These are phyloP conservation scores for Scaptomyza hsui DNA, from an alignment of 1,140 invertebrate genomes.

Conservation along the genomic window DNA sequence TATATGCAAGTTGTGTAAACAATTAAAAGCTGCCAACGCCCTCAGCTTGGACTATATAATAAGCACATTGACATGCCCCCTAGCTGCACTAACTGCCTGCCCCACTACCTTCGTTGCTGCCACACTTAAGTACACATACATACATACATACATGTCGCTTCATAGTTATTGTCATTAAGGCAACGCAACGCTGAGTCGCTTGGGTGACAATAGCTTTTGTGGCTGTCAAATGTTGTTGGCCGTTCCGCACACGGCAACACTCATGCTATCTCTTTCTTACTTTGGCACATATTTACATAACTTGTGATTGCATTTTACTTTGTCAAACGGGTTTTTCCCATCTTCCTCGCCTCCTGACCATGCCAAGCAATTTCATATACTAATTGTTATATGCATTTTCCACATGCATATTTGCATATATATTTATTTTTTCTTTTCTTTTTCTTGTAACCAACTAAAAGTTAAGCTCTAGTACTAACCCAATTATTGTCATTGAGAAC, in stretches of 20 bases:
- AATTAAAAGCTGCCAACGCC: conserved; percentile 77
- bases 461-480: conserved; percentile 14
- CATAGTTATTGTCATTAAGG: conserved; percentile 53
- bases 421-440: too few relatives aligned
- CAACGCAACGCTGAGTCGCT: conserved; percentile 11
- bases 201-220: conserved; percentile 45
- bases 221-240: conserved; percentile 49
- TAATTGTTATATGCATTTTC: conserved; percentile 32
- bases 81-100: conserved; percentile 7
- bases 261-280: conserved; percentile 9
- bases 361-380: conserved; percentile 48
- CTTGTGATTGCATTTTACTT: conserved; percentile 59
- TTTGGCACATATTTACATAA: conserved; percentile 57
- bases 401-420: neutral
- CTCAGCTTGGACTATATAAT: conserved; percentile 27
- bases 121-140: conserved; percentile 5
- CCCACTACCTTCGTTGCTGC: conserved; percentile 9
- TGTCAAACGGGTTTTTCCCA: conserved; percentile 28
- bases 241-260: conserved; percentile 24
- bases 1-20: conserved; percentile 76
- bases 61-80: conserved; percentile 34
- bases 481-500: conserved; percentile 43
- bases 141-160: conserved; percentile 13
- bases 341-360: conserved; percentile 18
- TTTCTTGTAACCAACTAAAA: neutral